Conservation (phyloP, 2,888 invertebrate genomes). For the Brachylomia viminalis region DNA sequence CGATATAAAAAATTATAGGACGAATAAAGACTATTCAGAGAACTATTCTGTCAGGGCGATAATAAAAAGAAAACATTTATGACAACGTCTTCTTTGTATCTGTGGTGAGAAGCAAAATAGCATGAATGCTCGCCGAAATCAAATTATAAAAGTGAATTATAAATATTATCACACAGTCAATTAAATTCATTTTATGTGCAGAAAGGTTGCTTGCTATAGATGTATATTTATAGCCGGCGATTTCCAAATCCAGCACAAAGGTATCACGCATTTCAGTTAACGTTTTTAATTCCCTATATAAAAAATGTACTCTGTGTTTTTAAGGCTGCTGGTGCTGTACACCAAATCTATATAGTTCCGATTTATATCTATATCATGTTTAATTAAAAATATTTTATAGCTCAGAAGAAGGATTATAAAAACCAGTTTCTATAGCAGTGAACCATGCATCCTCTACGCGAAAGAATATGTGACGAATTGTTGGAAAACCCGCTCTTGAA, state of each 20-base stretch:
- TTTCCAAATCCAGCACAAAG: slow-evolving; percentile 5
- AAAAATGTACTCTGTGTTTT: too few relatives aligned
- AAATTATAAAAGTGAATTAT: slow-evolving; percentile 41
- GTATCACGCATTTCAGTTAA: not conserved
- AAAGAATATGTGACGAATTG: slow-evolving; percentile 80
- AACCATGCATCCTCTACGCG: slow-evolving; percentile 81
- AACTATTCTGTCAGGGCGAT: not conserved
- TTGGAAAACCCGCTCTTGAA: slow-evolving; percentile 78
- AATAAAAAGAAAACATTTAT: slow-evolving; percentile 17
- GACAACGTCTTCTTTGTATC: slow-evolving; percentile 20
- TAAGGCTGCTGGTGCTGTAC: not conserved
- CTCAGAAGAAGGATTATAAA: not conserved
- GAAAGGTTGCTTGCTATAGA: not conserved
- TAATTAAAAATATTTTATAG: slow-evolving; percentile 8
- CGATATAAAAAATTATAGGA: not conserved
- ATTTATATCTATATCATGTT: not conserved
- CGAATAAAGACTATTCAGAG: not conserved
- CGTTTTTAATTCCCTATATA: too few relatives aligned
- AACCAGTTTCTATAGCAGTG: slow-evolving; percentile 18
- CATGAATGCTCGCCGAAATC: slow-evolving; percentile 6
- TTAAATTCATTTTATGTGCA: slow-evolving; percentile 9
- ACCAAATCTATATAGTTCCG: too few relatives aligned
- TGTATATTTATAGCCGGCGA: slow-evolving; percentile 15
- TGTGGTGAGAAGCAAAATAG: not conserved
- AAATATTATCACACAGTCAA: not conserved